Conservation (phyloP, 2,113 vertebrate genomes). For the Lagopus muta region DNA sequence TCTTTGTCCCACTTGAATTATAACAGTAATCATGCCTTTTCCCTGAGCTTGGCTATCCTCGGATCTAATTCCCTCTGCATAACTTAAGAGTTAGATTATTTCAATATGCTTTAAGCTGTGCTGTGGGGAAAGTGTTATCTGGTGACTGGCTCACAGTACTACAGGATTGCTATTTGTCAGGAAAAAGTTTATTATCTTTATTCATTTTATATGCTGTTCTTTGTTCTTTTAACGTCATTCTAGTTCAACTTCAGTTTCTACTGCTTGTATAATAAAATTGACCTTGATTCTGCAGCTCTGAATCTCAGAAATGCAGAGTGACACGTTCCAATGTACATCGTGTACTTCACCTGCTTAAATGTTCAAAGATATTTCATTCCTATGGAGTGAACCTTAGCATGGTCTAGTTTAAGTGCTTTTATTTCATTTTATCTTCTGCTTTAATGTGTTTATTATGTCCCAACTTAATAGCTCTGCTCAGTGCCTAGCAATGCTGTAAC, state of each 20-base stretch:
- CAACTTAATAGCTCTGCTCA: slow-evolving; percentile 30
- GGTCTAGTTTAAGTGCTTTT: slow-evolving; percentile 13
- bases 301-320: not conserved
- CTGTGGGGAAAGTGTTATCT: not conserved
- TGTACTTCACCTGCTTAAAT: not conserved
- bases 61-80: not conserved
- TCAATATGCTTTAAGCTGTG: slow-evolving; percentile 19
- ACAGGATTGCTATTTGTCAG: not conserved
- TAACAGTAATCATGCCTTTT: slow-evolving; percentile 12
- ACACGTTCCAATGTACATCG: not conserved
- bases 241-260: not conserved
- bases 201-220: not conserved
- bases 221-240: not conserved
- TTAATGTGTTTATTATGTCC: slow-evolving; percentile 42
- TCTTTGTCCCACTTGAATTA: not conserved
- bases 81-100: not conserved
- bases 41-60: slow-evolving; percentile 1
- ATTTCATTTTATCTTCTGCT: slow-evolving; percentile 47
- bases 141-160: not conserved
- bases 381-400: not conserved
- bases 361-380: slow-evolving; percentile 3
- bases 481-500: not conserved
- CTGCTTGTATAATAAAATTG: not conserved
- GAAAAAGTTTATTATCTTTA: slow-evolving; percentile 10
- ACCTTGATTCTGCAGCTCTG: not conserved